A percentile compares a stretch with the other conserved stretches of the same genome.
phyloP scores from a whole-genome alignment of 2,113 vertebrate genomes.

The Danio rerio region DNA sequence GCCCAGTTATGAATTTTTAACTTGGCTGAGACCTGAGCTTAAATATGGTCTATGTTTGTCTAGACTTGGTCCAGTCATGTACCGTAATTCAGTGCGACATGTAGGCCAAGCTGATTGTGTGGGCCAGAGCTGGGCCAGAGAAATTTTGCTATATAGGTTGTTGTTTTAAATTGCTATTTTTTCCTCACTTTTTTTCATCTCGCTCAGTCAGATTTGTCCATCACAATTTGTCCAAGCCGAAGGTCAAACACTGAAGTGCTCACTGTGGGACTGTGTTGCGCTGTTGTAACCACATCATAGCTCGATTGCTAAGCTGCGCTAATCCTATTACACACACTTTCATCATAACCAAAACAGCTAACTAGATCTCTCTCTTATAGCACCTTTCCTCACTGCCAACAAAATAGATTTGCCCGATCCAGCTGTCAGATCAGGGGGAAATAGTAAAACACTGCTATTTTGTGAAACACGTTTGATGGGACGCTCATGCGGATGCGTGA shows the following conservation, averaged over 20 bases:
- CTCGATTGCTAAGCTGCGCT: constrained; percentile 58
- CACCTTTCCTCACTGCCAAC: background rate
- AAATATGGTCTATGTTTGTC: no score
- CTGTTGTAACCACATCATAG: constrained; percentile 63
- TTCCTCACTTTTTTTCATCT: background rate
- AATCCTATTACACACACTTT: constrained; percentile 77
- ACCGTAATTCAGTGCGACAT: no score
- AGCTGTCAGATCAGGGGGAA: background rate
- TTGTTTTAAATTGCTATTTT: background rate
- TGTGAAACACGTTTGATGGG: no score
- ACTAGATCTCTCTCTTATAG: constrained; percentile 69
- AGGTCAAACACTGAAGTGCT: constrained; percentile 35
- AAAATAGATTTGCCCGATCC: background rate
- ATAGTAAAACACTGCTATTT: no score
- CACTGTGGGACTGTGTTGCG: constrained; percentile 46
- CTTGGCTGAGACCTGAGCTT: no score
- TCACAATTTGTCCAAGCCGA: background rate
- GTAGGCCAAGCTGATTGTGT: no score
- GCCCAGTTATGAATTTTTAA: no score
- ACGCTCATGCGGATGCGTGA: no score
- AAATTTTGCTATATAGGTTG: no score
- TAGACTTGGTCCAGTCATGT: no score
- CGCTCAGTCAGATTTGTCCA: background rate
- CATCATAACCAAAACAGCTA: constrained; percentile 71
- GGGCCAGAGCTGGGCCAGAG: no score